Percentiles rank a stretch among this genome's conserved stretches.
Conservation (phyloP, 2,888 invertebrate genomes). For the Lasioglossum zephyrum region DNA sequence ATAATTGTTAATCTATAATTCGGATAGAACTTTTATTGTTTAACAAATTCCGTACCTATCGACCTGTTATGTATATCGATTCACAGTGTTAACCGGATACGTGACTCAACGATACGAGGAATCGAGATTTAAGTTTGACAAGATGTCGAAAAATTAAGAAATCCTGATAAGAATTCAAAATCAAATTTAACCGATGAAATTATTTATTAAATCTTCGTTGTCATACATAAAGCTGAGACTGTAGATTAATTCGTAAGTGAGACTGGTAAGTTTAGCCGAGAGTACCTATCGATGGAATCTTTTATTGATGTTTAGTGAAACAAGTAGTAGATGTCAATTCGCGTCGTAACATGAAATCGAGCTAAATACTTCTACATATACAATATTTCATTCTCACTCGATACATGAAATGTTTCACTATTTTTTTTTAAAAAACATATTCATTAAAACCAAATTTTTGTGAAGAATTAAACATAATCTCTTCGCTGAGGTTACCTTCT, state of each 20-base stretch:
- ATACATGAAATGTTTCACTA: not conserved
- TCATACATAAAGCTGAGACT: not conserved
- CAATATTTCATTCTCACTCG: slow-evolving; percentile 13
- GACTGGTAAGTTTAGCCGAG: slow-evolving; percentile 32
- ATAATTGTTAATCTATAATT: not conserved
- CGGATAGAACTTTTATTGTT: not conserved
- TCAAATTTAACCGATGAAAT: slow-evolving; percentile 11
- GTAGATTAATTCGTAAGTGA: slow-evolving; percentile 10
- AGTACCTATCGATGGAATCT: not conserved
- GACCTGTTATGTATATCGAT: slow-evolving; percentile 20
- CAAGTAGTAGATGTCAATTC: slow-evolving; percentile 15
- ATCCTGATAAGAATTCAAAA: slow-evolving; percentile 48
- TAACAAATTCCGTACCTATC: not conserved
- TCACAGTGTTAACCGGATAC: slow-evolving; percentile 19
- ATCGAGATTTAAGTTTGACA: slow-evolving; percentile 61
- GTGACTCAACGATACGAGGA: slow-evolving; percentile 39
- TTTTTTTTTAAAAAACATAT: not conserved
- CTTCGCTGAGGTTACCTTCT: slow-evolving; percentile 36
- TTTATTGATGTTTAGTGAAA: not conserved
- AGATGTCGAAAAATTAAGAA: slow-evolving; percentile 63
- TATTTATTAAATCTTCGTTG: slow-evolving; percentile 26
- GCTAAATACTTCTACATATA: not conserved
- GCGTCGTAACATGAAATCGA: slow-evolving; percentile 3
- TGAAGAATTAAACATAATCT: not conserved
- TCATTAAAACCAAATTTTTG: not conserved